These are phyloP conservation scores for Pantherophis alleghaniensis DNA, from an alignment of 2,797 vertebrate genomes.

Conservation along the genomic window DNA sequence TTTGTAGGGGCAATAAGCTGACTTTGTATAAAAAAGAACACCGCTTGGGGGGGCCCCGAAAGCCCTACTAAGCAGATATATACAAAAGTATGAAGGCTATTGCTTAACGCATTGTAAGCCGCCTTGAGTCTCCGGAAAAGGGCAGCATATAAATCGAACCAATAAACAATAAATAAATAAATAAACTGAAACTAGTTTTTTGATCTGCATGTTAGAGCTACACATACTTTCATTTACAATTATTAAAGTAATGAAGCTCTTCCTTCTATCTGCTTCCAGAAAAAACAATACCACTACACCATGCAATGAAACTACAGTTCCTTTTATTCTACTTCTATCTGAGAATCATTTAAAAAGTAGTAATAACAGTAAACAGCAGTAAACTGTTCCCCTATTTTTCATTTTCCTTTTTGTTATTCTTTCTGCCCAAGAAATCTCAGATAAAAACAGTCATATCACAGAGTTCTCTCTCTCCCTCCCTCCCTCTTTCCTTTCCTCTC, in stretches of 20 bases:
- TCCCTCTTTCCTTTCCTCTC: accelerated
- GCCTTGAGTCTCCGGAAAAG: no score
- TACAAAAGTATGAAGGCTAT: no score
- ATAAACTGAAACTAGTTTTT: background rate
- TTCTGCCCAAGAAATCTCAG: background rate
- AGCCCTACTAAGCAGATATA: no score
- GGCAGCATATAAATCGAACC: no score
- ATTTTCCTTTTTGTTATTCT: background rate
- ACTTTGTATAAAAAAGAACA: no score
- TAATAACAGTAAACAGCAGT: background rate
- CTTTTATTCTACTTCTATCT: background rate
- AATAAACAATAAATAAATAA: background rate
- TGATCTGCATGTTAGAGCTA: background rate
- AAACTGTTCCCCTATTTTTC: background rate
- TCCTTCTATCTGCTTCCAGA: background rate
- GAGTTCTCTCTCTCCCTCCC: no score
- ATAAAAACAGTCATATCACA: background rate
- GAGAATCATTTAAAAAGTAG: background rate
- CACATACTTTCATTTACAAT: background rate
- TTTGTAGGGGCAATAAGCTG: no score
- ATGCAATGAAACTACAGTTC: background rate
- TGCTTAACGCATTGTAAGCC: no score
- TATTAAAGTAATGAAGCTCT: background rate
- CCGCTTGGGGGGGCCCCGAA: no score
- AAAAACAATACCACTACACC: background rate